Percentiles rank a stretch among this genome's conserved stretches.
These are phyloP conservation scores for Brachypteracias leptosomus DNA, from an alignment of 2,113 vertebrate genomes.

Conservation along the genomic window DNA sequence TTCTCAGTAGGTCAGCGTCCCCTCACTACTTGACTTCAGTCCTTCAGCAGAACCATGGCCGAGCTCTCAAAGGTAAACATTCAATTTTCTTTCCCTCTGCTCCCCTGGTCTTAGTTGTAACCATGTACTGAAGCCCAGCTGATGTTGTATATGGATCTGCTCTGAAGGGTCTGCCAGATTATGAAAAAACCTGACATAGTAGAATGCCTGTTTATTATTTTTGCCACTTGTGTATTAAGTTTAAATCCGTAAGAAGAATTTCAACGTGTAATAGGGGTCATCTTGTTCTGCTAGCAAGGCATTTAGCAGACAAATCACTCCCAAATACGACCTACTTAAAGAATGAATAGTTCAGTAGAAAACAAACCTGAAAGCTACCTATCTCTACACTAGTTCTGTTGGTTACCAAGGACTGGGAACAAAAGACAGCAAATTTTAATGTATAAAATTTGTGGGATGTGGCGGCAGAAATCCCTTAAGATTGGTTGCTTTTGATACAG, in stretches of 20 bases:
- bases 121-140: background rate
- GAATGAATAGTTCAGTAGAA: background rate
- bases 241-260: background rate
- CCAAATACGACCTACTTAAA: background rate
- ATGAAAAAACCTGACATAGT: accelerated
- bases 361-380: background rate
- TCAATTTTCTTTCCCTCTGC: background rate
- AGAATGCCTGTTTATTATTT: background rate
- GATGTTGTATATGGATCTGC: background rate
- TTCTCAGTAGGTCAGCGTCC: conserved; percentile 88
- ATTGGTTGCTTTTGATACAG: background rate
- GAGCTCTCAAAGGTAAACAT: conserved; percentile 89
- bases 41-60: conserved; percentile 84
- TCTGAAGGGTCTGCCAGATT: background rate
- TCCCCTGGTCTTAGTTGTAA: background rate
- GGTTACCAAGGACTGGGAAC: background rate
- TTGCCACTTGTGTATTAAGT: background rate
- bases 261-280: background rate
- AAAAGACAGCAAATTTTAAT: background rate
- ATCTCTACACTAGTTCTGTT: background rate
- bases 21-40: conserved; percentile 86
- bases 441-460: background rate
- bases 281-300: background rate
- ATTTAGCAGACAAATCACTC: background rate
- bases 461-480: background rate